Conservation (phyloP, 1,140 invertebrate genomes). For the Drosophila oshimai region DNA sequence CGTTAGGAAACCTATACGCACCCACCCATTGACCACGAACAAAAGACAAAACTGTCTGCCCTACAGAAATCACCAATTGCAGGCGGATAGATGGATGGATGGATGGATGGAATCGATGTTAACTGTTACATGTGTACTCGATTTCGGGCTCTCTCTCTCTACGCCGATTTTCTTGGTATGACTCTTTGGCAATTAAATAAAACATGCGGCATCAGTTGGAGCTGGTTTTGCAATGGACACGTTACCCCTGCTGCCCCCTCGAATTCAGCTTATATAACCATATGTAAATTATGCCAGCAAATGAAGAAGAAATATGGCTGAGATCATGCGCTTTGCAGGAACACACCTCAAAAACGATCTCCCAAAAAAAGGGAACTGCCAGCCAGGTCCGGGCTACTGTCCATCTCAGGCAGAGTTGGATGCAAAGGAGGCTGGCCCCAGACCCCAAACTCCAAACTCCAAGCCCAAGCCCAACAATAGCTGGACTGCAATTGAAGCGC, state of each 20-base stretch:
- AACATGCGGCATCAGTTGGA: slow-evolving; percentile 58
- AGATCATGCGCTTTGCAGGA: slow-evolving; percentile 48
- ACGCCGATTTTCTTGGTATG: slow-evolving; percentile 41
- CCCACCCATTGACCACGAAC: slow-evolving; percentile 38
- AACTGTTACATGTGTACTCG: slow-evolving; percentile 51
- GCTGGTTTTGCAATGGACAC: slow-evolving; percentile 50
- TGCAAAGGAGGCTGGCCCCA: slow-evolving; percentile 20
- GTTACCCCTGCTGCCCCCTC: background rate
- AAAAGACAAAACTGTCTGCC: slow-evolving; percentile 14
- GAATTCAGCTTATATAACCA: slow-evolving; percentile 64
- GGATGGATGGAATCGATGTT: slow-evolving; percentile 39
- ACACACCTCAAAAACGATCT: slow-evolving; percentile 68
- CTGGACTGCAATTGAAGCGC: slow-evolving; percentile 68
- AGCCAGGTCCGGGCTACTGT: slow-evolving; percentile 38
- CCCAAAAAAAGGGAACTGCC: slow-evolving; percentile 24
- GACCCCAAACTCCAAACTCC: slow-evolving; percentile 18
- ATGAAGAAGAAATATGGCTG: slow-evolving; percentile 77
- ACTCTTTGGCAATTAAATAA: slow-evolving; percentile 73
- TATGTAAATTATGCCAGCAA: slow-evolving; percentile 74
- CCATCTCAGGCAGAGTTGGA: slow-evolving; percentile 20
- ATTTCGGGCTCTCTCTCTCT: slow-evolving; percentile 33
- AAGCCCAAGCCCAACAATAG: slow-evolving; percentile 41
- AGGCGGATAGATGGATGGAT: background rate
- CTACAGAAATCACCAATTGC: slow-evolving; percentile 34
- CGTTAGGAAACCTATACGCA: slow-evolving; percentile 11